Evolutionary conservation across 2,797 vertebrate genomes (phyloP).

Genomic region (Esox lucius): DNA sequence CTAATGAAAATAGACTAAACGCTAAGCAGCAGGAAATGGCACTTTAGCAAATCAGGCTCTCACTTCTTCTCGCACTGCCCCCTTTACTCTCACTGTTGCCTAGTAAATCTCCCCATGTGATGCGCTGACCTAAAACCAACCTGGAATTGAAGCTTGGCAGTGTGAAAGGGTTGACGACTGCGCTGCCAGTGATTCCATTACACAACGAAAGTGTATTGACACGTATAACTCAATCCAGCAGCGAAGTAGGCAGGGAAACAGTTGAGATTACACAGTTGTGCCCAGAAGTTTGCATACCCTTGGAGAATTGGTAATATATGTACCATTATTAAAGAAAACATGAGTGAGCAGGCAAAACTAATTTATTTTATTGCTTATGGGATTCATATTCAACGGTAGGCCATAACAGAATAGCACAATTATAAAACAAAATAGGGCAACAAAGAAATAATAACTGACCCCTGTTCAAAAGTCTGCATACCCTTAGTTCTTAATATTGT

Average conservation of each 20-base stretch:
- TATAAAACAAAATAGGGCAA: no score
- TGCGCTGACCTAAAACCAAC: slow-evolving; percentile 24
- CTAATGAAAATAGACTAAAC: slow-evolving; percentile 56
- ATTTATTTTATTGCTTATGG: no score
- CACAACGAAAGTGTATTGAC: slow-evolving; percentile 22
- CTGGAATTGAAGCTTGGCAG: slow-evolving; percentile 32
- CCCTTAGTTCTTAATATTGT: no score
- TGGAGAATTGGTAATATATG: no score
- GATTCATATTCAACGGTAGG: no score
- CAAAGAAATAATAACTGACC: no score
- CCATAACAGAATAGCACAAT: no score
- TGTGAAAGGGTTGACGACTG: slow-evolving; percentile 31
- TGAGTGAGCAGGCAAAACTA: no score
- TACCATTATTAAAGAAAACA: no score
- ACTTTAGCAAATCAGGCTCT: slow-evolving; percentile 43
- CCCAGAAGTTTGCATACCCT: no score
- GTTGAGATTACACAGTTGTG: no score
- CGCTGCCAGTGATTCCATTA: slow-evolving; percentile 23
- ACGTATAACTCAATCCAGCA: slow-evolving; percentile 1
- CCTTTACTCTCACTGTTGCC: slow-evolving; percentile 19
- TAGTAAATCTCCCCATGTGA: slow-evolving; percentile 27
- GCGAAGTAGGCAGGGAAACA: not conserved
- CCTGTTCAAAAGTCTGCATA: no score
- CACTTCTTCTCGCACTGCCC: slow-evolving; percentile 11
- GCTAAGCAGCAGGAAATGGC: slow-evolving; percentile 36